Evolutionary conservation across 2,113 vertebrate species (phyloP).

Genomic region (Callocephalon fimbriatum): DNA sequence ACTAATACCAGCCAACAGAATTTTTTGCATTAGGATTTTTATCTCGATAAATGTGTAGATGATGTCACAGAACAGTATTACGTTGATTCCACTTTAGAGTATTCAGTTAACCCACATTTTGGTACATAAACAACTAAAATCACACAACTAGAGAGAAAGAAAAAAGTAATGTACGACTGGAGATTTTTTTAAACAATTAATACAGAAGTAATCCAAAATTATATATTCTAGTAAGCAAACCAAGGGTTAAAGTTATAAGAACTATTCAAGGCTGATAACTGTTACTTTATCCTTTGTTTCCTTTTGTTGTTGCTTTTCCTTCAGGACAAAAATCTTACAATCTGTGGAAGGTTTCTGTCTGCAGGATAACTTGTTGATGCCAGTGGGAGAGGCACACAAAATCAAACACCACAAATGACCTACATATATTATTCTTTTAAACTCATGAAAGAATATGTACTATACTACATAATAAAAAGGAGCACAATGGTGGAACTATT

Average conservation of each 20-base stretch:
- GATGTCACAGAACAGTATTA: background rate
- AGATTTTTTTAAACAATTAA: background rate
- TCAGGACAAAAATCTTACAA: background rate
- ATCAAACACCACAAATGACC: background rate
- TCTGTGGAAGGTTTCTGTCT: background rate
- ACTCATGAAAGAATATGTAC: background rate
- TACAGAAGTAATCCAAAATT: background rate
- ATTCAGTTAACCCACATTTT: background rate
- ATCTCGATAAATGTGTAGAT: background rate
- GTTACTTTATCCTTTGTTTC: background rate
- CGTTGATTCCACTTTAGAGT: background rate
- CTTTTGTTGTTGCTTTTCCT: background rate
- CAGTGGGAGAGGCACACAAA: background rate
- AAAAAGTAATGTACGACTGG: background rate
- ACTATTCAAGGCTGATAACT: background rate
- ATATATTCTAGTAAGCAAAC: background rate
- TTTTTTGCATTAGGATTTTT: slow-evolving; percentile 9
- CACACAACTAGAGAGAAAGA: background rate
- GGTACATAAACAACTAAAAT: background rate
- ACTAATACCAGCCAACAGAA: slow-evolving; percentile 21
- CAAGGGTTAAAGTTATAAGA: background rate
- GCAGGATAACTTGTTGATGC: background rate
- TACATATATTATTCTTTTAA: background rate
- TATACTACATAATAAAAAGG: background rate
- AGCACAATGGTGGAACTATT: background rate